Percentiles rank a stretch among this genome's conserved stretches.
phyloP scores from a whole-genome alignment of 2,113 vertebrate species.

The Myrmophylax atrothorax region DNA sequence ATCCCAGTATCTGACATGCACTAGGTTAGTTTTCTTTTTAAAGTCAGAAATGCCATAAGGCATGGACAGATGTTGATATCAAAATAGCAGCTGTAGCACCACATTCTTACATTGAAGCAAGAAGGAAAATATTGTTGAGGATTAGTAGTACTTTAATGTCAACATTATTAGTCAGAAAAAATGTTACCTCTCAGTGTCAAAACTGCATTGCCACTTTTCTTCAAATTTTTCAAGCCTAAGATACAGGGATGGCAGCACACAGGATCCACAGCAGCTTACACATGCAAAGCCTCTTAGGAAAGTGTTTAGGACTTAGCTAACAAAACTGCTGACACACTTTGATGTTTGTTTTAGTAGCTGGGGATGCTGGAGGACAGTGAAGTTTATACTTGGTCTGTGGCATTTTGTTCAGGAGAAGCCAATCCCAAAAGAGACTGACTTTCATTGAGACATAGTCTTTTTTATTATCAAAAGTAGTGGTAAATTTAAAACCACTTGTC shows the following conservation, averaged over 20 bases:
- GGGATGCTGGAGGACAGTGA: neutral
- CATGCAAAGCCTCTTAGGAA: neutral
- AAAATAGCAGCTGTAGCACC: constrained; percentile 32
- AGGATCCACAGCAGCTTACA: neutral
- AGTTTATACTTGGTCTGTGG: neutral
- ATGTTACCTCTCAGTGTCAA: neutral
- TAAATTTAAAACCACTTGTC: neutral
- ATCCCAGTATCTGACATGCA: neutral
- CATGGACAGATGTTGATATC: constrained; percentile 42
- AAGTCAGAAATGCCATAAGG: constrained; percentile 25
- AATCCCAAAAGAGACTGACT: neutral
- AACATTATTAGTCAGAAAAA: neutral
- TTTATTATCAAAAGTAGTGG: neutral
- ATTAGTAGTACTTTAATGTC: constrained; percentile 3
- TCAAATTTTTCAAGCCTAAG: neutral
- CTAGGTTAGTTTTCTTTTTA: constrained; percentile 9
- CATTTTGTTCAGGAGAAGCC: neutral
- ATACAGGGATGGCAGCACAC: neutral
- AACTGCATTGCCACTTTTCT: neutral
- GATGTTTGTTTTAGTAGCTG: neutral
- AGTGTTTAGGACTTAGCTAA: neutral
- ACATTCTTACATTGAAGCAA: constrained; percentile 12
- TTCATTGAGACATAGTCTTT: neutral
- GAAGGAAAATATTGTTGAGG: neutral
- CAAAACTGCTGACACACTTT: neutral